Evolutionary conservation across 2,888 invertebrate species (phyloP), one percentile per base, ranked within the genome.

Genomic region (Drosophila buzzatii): DNA sequence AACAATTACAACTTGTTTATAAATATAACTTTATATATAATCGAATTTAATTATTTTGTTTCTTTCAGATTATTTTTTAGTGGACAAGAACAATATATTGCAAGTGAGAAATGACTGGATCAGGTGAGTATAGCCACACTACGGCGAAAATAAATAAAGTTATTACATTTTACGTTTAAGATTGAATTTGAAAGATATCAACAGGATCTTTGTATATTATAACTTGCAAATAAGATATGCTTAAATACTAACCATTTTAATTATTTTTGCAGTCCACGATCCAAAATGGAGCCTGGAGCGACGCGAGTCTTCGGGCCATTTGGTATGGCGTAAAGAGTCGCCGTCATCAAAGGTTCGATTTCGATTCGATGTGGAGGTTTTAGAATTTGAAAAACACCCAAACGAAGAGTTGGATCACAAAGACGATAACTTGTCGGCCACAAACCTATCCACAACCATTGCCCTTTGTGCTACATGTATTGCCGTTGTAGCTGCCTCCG

Each of bases 231-330:
- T 20, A 20, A 20, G 2, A 5, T 9, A 27, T 47, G 0, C 16
- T 8, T 27, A 8, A 14, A 23, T 53, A 37, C 18, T 53, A 5
- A 53, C n/a, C 7, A 16, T 10, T 3, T 23, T 0, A 52, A 39
- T 16, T 6, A 6, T 18, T 16, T 27, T 68, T 57, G 1, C 56
- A 92, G 92, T 91, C 23, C 86, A 91, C 75, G 91, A 93, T 79
- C 93, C 93, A 2, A 92, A 92, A 69, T 93, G 93, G 93, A 93
- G 92, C 75, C 81, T 93, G 77, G 93, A 93, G 75, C 86, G 93
- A 10, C 87, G 93, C 16, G 93, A 92, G 56, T 93, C 93, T 18
- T 93, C 93, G 0, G 93, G 93, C 1, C 91, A 92, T 68, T 90
- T 93, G 70, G 93, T 93, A 23, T 93, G 93, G 93, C 90, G 93